phyloP scores from a whole-genome alignment of 2,797 vertebrate species.

The Enoplosus armatus region DNA sequence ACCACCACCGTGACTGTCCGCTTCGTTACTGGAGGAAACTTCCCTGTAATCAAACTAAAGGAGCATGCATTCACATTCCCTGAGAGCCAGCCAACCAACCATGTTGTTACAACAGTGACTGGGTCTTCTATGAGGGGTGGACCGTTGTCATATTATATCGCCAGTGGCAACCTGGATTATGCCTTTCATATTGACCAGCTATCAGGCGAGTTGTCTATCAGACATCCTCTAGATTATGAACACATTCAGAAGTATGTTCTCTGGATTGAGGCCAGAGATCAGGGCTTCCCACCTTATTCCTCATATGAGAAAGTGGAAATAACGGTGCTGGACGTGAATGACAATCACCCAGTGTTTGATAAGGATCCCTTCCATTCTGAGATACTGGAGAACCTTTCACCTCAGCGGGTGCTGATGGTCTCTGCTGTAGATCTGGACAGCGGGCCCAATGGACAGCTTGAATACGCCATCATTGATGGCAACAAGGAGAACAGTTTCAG shows the following conservation, averaged over 20 bases:
- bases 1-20: constrained; percentile 97
- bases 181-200: constrained; percentile 94
- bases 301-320: constrained; percentile 95
- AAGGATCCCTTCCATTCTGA: constrained; percentile 92
- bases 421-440: constrained; percentile 92
- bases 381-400: constrained; percentile 92
- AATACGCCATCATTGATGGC: constrained; percentile 92
- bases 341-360: constrained; percentile 92
- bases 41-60: constrained; percentile 90
- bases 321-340: constrained; percentile 92
- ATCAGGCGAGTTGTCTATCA: constrained; percentile 92
- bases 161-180: constrained; percentile 94
- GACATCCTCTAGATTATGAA: constrained; percentile 92
- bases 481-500: constrained; percentile 93
- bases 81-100: constrained; percentile 92
- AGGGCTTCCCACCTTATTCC: constrained; percentile 96
- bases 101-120: constrained; percentile 88
- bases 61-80: constrained; percentile 92
- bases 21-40: constrained; percentile 92
- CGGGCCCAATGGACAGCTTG: constrained; percentile 92
- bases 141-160: constrained; percentile 93
- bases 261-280: constrained; percentile 97
- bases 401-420: constrained; percentile 90
- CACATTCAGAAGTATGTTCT: constrained; percentile 93
- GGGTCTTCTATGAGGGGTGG: constrained; percentile 93